Percentiles rank a stretch among this genome's conserved stretches.
Evolutionary conservation across 2,113 vertebrate genomes (phyloP).

Genomic region (Phyllostomus hastatus): DNA sequence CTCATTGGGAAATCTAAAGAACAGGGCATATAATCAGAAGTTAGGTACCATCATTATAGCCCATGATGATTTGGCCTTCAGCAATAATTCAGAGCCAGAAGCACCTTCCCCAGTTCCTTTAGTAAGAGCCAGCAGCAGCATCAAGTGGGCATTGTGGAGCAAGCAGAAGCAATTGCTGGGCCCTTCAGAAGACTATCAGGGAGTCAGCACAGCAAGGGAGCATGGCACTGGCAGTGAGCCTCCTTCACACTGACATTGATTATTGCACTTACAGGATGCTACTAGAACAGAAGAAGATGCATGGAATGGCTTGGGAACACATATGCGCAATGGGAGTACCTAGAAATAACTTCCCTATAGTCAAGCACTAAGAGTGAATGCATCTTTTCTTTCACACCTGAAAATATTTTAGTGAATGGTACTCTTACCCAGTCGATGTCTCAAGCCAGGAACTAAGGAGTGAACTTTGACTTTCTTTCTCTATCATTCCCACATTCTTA

Average conservation of each 20-base stretch:
- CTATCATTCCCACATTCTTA: not conserved
- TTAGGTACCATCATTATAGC: not conserved
- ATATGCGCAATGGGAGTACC: not conserved
- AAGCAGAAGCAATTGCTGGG: not conserved
- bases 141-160: accelerated
- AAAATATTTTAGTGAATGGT: not conserved
- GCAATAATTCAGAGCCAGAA: not conserved
- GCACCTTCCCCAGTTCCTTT: not conserved
- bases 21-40: not conserved
- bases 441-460: not conserved
- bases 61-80: not conserved
- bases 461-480: not conserved
- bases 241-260: not conserved
- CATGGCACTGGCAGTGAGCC: not conserved
- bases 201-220: accelerated
- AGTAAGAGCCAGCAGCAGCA: not conserved
- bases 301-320: not conserved
- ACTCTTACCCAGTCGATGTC: not conserved
- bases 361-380: not conserved
- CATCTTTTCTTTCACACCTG: not conserved
- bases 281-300: not conserved
- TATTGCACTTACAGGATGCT: not conserved
- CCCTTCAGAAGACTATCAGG: not conserved
- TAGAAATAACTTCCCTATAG: not conserved
- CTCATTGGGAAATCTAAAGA: not conserved